Evolutionary conservation across 1,140 invertebrate species (phyloP), one percentile per base, ranked within the genome.

Genomic region (Drosophila erecta): DNA sequence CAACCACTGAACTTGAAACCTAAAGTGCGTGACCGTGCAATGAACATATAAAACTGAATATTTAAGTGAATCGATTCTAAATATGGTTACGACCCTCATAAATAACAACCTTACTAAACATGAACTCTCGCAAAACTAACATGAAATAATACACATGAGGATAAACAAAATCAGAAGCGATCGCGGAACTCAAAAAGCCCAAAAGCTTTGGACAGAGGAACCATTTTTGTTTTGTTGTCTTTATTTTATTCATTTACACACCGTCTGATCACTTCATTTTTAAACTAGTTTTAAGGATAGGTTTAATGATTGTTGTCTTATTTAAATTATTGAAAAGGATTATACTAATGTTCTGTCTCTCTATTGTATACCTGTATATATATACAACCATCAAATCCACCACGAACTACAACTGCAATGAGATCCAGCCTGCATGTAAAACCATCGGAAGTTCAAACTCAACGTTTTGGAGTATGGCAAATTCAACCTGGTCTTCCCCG

Each of bases 281-380:
- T 59, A 56, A 79, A 71, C 44, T 87, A 89, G 47, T 77, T 57
- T 38, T 87, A 87, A 84, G 84, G 10, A 30, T 87, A 87, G 80
- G 15, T 20, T 80, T 84, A 84, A 84, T 74, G 69, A 57, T 66
- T 87, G 83, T 89, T 89, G 78, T 89, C 65, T 76, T 79, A 76
- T 87, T 87, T 89, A 89, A 87, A 89, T 87, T 79, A 81, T 86
- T 72, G 41, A 79, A 79, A 62, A 55, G 67, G 55, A 76, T 71
- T 70, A 84, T 84, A 87, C 84, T 87, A 87, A 87, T 87, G 84
- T 89, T 75, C 87, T 87, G 76, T 87, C 84, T 87, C 84, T 87
- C 84, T 87, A 87, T 87, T 84, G 76, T 87, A 89, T 83, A 89
- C 84, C 76, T 89, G 76, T 89, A 84, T 79, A 87, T 89, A 89